Evolutionary conservation across 2,888 invertebrate genomes (phyloP).

Genomic region (Trachelus iudaicus): DNA sequence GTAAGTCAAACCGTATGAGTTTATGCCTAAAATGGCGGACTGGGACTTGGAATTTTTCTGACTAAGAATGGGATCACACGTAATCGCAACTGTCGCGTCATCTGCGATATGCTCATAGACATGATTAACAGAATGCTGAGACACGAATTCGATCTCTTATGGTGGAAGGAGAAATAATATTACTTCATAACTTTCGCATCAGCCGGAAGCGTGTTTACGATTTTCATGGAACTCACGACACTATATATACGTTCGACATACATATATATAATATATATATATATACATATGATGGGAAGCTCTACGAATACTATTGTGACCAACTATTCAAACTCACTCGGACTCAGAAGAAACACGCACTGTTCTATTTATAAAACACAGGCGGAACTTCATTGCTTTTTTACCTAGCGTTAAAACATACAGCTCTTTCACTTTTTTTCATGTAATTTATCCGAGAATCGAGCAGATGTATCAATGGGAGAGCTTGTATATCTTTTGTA

Average conservation of each 20-base stretch:
- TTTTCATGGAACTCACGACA: constrained; percentile 24
- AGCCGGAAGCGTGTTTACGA: constrained; percentile 15
- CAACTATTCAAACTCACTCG: not conserved
- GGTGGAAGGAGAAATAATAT: not conserved
- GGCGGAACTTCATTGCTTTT: constrained; percentile 46
- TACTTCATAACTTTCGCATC: not conserved
- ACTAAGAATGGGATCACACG: not conserved
- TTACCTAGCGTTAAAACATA: not conserved
- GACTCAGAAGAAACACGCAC: constrained; percentile 23
- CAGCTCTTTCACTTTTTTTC: not conserved
- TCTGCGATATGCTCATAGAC: not conserved
- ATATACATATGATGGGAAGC: not conserved
- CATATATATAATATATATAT: not conserved
- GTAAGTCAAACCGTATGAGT: not conserved
- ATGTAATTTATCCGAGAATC: not conserved
- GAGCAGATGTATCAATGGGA: not conserved
- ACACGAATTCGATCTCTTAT: not conserved
- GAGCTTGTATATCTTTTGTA: not conserved
- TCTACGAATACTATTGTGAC: constrained; percentile 13
- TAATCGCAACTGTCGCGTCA: not conserved
- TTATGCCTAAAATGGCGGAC: not conserved
- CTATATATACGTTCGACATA: not conserved
- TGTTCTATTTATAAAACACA: constrained; percentile 45
- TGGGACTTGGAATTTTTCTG: not conserved
- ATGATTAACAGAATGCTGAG: not conserved